Evolutionary conservation across 2,888 invertebrate species (phyloP).

Genomic region (Drosophila heteroneura): DNA sequence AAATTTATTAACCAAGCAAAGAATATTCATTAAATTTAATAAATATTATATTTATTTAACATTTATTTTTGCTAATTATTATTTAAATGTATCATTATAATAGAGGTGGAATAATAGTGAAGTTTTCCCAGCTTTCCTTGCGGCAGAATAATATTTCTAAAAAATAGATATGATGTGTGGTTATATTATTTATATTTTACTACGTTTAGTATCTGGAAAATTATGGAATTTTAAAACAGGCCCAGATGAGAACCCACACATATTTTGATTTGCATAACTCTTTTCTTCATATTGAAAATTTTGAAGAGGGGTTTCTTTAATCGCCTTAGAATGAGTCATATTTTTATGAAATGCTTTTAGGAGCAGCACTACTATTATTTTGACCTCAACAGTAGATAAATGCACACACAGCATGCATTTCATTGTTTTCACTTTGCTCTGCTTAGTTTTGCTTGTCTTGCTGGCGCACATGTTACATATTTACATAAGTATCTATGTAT

Average conservation of each 20-base stretch:
- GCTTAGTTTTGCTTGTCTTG: no score
- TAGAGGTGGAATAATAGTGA: no score
- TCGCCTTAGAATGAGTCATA: neutral
- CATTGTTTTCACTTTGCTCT: no score
- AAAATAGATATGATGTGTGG: neutral
- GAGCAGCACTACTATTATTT: neutral
- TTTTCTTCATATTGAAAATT: neutral
- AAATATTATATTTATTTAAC: neutral
- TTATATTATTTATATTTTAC: neutral
- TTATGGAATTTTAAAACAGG: neutral
- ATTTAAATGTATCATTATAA: neutral
- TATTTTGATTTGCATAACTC: neutral
- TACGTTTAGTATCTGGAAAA: no score
- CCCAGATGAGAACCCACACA: neutral
- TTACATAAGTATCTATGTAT: neutral
- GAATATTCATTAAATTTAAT: no score
- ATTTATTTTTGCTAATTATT: no score
- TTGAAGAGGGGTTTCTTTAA: neutral
- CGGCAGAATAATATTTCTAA: neutral
- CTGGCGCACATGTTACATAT: neutral
- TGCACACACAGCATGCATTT: no score
- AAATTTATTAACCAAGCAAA: no score
- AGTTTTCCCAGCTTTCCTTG: neutral
- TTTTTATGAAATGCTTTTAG: neutral
- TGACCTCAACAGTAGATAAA: no score